Conservation (phyloP, 1,140 invertebrate genomes). For the Brachionus manjavacas region DNA sequence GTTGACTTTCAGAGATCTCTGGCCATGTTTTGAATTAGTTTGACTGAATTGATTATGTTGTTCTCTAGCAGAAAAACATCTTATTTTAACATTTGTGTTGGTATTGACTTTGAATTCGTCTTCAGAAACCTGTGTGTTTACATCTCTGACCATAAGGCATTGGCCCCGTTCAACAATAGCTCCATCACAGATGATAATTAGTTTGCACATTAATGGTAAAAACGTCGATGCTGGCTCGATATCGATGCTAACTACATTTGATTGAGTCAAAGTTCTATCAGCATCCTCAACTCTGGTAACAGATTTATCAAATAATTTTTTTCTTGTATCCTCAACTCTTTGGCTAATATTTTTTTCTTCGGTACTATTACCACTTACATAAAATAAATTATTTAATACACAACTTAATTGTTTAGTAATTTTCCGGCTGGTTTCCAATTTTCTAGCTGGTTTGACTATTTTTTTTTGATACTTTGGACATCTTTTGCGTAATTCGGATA, state of each 20-base stretch:
- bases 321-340: not conserved
- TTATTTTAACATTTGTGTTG: not conserved
- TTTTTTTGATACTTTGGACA: not conserved
- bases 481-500: not conserved
- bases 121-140: not conserved
- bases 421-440: not conserved
- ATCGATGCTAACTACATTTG: slow-evolving; percentile 7
- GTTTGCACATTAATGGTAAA: slow-evolving; percentile 40
- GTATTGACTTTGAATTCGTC: not conserved
- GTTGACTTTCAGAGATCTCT: not conserved
- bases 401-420: slow-evolving; percentile 11
- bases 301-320: not conserved
- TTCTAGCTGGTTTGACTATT: not conserved
- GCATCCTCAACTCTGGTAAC: not conserved
- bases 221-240: slow-evolving; percentile 31
- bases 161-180: slow-evolving; percentile 18
- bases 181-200: slow-evolving; percentile 30
- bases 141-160: slow-evolving; percentile 27
- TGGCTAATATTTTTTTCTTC: not conserved
- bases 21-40: not conserved
- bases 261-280: not conserved
- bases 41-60: not conserved
- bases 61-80: not conserved
- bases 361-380: not conserved
- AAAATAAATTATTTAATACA: not conserved